Evolutionary conservation across 2,888 invertebrate species (phyloP), one percentile per base, ranked within the genome.

Genomic region (Ophion ventricosus): DNA sequence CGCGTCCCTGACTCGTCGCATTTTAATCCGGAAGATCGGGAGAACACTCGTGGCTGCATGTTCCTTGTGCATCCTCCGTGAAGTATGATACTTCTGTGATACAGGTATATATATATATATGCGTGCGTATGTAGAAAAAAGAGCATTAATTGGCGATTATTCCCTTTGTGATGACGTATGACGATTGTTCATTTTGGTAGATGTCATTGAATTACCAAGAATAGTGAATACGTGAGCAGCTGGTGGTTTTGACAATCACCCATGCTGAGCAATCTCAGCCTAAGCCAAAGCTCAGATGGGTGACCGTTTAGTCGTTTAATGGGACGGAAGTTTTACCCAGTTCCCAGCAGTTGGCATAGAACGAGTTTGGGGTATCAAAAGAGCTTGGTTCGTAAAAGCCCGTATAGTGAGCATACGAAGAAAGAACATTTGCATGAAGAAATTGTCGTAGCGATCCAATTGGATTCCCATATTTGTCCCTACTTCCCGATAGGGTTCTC

Each of bases 1-100:
- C 88, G 89, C 87, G 84, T 87, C 85, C 80, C 86, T 80, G 87
- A 85, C 87, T 82, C 84, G 67, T 78, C 67, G 63, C 82, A 84
- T 84, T 84, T 84, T 84, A 80, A 80, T 73, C 66, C 73, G 61
- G 59, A 64, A 81, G 70, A 82, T 81, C 81, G 49, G 63, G 64
- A 70, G 74, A 70, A 75, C 78, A 81, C 78, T 84, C 66, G 74
- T 8, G 35, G 35, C 35, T 35, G 35, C 5, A 35, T 35, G 54
- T 40, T 79, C 43, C 70, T 75, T 69, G 63, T 56, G 66, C 64
- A 56, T 63, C 59, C 67, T 64, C 11, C 49, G 59, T 76, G 43
- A 57, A 79, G 63, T 80, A 73, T n/a, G 40, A 49, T 25, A 35
- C 17, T 25, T 20, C 14, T 11, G 35, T 35, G 8, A 35, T 35